phyloP scores from a whole-genome alignment of 2,113 vertebrate genomes.

The Glareola pratincola region DNA sequence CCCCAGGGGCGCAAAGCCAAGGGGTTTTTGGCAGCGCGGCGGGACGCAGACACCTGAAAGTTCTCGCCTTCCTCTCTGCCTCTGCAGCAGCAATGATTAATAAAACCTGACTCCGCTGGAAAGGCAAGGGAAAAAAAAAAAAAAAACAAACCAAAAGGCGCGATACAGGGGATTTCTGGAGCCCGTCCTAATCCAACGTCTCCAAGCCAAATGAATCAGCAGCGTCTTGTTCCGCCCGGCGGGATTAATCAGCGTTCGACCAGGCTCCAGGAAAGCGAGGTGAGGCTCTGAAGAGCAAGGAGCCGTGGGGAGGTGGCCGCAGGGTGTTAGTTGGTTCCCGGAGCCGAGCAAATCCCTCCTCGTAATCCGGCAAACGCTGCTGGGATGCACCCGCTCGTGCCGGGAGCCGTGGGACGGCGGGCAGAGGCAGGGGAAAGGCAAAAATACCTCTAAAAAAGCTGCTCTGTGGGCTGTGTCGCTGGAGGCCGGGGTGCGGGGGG shows the following conservation, averaged over 20 bases:
- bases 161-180: background rate
- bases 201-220: background rate
- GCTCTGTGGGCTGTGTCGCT: accelerated
- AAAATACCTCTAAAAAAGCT: background rate
- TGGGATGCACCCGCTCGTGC: background rate
- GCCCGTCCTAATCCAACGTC: background rate
- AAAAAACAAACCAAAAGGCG: background rate
- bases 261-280: background rate
- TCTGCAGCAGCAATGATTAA: background rate
- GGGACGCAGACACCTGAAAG: background rate
- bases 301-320: background rate
- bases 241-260: background rate
- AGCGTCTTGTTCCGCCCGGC: background rate
- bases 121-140: background rate
- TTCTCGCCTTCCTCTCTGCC: background rate
- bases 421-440: background rate
- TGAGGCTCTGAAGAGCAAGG: background rate
- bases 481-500: background rate
- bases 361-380: accelerated
- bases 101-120: background rate
- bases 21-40: background rate
- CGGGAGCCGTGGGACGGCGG: background rate
- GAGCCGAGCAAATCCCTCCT: background rate
- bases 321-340: background rate
- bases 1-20: background rate